phyloP scores from a whole-genome alignment of 1,140 invertebrate genomes.

The Pseudomyrmex flavicornis region DNA sequence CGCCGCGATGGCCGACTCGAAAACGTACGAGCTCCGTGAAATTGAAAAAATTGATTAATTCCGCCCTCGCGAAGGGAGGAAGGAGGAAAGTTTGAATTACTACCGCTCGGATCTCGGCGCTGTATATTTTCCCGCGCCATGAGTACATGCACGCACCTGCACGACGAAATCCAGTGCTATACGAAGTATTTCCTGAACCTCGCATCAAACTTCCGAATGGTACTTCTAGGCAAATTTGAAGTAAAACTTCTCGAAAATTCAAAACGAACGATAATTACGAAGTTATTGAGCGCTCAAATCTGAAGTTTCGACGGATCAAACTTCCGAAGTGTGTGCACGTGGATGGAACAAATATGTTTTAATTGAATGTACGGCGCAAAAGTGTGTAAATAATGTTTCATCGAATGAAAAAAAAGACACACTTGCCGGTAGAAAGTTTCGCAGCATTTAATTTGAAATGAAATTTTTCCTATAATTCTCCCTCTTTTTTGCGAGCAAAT shows the following conservation, averaged over 20 bases:
- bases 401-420: background rate
- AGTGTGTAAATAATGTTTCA: background rate
- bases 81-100: constrained; percentile 45
- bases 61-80: background rate
- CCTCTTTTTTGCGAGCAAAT: background rate
- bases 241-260: constrained; percentile 9
- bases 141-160: background rate
- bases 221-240: background rate
- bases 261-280: constrained; percentile 22
- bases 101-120: background rate
- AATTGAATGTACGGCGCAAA: constrained; percentile 18
- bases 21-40: constrained; percentile 51
- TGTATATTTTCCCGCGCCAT: constrained; percentile 17
- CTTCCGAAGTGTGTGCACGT: background rate
- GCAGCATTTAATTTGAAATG: background rate
- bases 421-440: background rate
- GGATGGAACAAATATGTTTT: constrained; percentile 14
- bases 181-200: background rate
- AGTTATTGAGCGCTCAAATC: constrained; percentile 22
- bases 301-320: constrained; percentile 30
- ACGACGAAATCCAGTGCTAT: background rate
- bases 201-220: background rate
- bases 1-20: constrained; percentile 39
- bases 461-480: background rate
- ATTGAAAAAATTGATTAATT: constrained; percentile 62